Evolutionary conservation across 1,140 invertebrate species (phyloP), one percentile per base, ranked within the genome.

Genomic region (Heliconius melpomene): DNA sequence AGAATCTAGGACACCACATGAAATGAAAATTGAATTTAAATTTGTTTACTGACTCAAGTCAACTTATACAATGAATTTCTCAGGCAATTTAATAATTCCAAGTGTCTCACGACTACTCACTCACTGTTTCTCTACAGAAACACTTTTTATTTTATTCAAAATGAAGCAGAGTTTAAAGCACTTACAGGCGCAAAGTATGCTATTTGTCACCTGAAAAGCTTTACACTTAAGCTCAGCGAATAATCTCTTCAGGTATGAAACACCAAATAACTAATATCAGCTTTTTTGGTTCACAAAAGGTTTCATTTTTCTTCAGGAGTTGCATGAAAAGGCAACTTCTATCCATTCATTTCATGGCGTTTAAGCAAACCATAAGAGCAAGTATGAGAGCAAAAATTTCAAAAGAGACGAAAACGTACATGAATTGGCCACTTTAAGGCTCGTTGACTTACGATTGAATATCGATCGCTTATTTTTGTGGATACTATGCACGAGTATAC

Each of bases 281-380:
- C 60, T 16, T 50, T 70, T 66, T 76, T 66, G 52, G 60, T 40
- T 77, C n/a, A 77, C 75, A 77, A 77, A 77, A 29, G 75, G 70
- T 77, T 70, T 70, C 75, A 77, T 70, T 77, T 75, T 71, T 77
- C 75, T 70, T 71, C 23, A 77, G 36, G 26, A 66, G 66, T 26
- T 77, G 40, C 40, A 77, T 70, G 75, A 77, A 77, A 77, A 77
- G 66, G 60, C 75, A 77, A 71, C n/a, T 77, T 77, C 32, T 66
- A 50, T 66, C 60, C 75, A 26, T 66, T 29, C 26, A 66, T 26
- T 66, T 66, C 13, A 66, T 66, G 13, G 26, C 26, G 60, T 66
- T 66, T 66, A 29, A 29, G 60, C 60, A 66, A 66, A 66, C 60
- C 60, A 66, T 66, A 29, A 29, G 60, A 16, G 60, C 3, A 66